A percentile compares a stretch with the other conserved stretches of the same genome.
These are phyloP conservation scores for Leuctra nigra DNA, from an alignment of 2,888 invertebrate genomes.

Conservation along the genomic window DNA sequence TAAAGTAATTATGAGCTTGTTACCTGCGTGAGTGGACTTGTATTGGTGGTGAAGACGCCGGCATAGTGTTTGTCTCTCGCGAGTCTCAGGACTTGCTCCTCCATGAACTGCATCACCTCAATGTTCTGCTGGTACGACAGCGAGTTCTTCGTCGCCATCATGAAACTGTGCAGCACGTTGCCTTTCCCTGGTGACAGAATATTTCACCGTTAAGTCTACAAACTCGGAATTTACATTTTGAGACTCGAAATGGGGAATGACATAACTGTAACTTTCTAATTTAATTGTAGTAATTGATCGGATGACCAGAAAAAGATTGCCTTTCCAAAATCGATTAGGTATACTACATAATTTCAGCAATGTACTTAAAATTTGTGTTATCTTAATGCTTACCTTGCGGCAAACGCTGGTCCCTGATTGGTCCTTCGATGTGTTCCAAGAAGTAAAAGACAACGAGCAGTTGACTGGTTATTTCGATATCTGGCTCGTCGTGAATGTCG, in stretches of 20 bases:
- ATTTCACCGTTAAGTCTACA: too few species aligned
- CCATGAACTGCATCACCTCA: constrained; percentile 69
- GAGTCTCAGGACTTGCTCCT: constrained; percentile 61
- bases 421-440: constrained; percentile 67
- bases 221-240: too few species aligned
- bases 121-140: constrained; percentile 69
- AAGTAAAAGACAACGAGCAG: constrained; percentile 69
- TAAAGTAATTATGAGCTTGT: constrained; percentile 23
- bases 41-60: constrained; percentile 81
- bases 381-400: constrained; percentile 5
- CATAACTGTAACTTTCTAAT: too few species aligned
- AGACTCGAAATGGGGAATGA: too few species aligned
- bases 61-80: constrained; percentile 58
- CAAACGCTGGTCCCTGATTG: constrained; percentile 49
- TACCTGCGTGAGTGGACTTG: constrained; percentile 83
- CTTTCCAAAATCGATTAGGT: too few species aligned
- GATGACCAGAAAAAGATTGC: too few species aligned
- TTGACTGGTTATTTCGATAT: constrained; percentile 60
- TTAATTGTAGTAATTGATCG: too few species aligned
- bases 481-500: constrained; percentile 74
- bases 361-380: neutral
- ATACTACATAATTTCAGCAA: neutral
- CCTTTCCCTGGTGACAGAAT: constrained; percentile 34
- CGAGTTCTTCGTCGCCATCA: constrained; percentile 73
- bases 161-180: constrained; percentile 70